phyloP scores from a whole-genome alignment of 2,797 vertebrate genomes.

The Rachycentron canadum region DNA sequence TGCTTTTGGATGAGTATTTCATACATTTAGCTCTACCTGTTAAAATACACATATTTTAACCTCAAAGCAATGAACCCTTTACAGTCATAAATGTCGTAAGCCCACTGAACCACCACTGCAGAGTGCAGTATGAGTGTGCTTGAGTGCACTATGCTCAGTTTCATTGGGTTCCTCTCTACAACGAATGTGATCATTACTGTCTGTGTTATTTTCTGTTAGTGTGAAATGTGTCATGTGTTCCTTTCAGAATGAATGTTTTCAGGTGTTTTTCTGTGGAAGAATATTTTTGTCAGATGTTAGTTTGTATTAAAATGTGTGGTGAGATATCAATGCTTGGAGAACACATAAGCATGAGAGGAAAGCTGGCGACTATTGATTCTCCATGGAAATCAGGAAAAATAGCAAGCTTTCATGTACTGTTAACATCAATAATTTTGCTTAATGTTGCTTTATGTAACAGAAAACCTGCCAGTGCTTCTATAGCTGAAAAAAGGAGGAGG shows the following conservation, averaged over 20 bases:
- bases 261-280: neutral
- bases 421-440: slow-evolving; percentile 9
- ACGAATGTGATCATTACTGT: slow-evolving; percentile 12
- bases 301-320: neutral
- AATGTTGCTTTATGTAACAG: slow-evolving; percentile 26
- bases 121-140: slow-evolving; percentile 23
- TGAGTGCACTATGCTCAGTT: slow-evolving; percentile 26
- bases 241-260: neutral
- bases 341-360: neutral
- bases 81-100: slow-evolving; percentile 14
- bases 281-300: neutral
- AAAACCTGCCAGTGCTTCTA: slow-evolving; percentile 9
- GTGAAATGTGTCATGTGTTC: neutral
- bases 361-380: neutral
- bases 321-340: no score
- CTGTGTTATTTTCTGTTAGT: slow-evolving; percentile 20
- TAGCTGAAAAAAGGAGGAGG: slow-evolving; percentile 20
- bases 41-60: slow-evolving; percentile 9
- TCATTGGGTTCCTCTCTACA: slow-evolving; percentile 11
- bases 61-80: neutral
- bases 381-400: slow-evolving; percentile 10
- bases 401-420: slow-evolving; percentile 2
- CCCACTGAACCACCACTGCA: slow-evolving; percentile 1
- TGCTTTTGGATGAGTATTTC: neutral
- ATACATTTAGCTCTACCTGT: neutral